Evolutionary conservation across 92 coral and sea anemone genomes (phyloP), one percentile per base, ranked within the genome.

Genomic region (Palythoa caribaeorum): DNA sequence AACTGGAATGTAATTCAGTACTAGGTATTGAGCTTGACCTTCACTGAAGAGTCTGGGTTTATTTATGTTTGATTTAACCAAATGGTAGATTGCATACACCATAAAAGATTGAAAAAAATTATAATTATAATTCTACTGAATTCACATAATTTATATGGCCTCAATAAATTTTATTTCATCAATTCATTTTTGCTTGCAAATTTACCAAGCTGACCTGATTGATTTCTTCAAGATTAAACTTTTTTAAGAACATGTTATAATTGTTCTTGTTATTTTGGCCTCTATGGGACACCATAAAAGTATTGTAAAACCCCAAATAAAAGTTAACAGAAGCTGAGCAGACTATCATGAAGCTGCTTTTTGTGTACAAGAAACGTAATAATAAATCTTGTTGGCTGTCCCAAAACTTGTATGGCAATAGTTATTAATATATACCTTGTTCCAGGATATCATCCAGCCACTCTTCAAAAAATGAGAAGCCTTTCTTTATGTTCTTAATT

Each of bases 381-480:
- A 28, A 28, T 28, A 62, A 71, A 38, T 35, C 47, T 36, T 71
- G 2, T 11, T 71, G 76, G 76, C 48, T 71, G 76, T 71, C 48
- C 9, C 15, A 9, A 71, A 71, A 38, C 47, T 71, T 71, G 76
- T 71, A 36, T 36, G 48, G 48, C 48, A 62, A 71, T 71, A 36
- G 48, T 71, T 71, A 71, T 2, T 35, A 65, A n/a, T 21, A 70
- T 70, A 72, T 76, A 76, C 65, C 80, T 76, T 76, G 62, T 76
- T 76, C 80, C 59, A 76, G 63, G 13, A 76, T 76, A 76, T 51
- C 63, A 76, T 76, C 80, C 60, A 76, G 59, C 90, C 93, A 91
- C 8, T 87, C 84, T 51, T 74, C 85, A 55, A 83, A 91, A 72
- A 91, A 91, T 28, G 38, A 2, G 85, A 91, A 91, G 60, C 93